Evolutionary conservation across 2,888 invertebrate species (phyloP), one percentile per base, ranked within the genome.

Genomic region (Aphrophora alni): DNA sequence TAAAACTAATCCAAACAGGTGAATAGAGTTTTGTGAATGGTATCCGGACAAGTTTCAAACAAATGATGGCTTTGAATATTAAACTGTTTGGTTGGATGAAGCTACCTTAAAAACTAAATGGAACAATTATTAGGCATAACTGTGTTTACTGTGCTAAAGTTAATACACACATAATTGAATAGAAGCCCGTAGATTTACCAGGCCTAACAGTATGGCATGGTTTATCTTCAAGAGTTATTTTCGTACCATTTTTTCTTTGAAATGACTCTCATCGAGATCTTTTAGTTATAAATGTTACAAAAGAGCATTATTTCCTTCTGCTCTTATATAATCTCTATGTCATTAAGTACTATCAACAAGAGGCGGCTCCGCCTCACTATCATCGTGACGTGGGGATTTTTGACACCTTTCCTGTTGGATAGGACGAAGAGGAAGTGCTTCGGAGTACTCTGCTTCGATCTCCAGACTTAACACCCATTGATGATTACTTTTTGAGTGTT

Each of bases 11-110:
- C 71, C 27, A 27, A 21, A 27, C 7, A 71, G 27, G 17, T 12
- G 27, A 26, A 24, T 71, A 25, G 17, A 71, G 71, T 71, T 27
- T 26, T 71, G 71, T 71, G 71, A 75, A 51, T 59, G 51, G 59
- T 75, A 25, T 51, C 75, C 4, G 26, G 59, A 25, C 44, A 75
- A 25, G 59, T 51, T 25, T n/a, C 26, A 7, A 25, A 17, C 44
- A 75, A 75, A 51, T 59, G 7, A 75, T 51, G 27, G 51, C 8
- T 75, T 59, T 33, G 8, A 8, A 14, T 2, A 44, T 44, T 10
- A 51, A 75, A 75, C 26, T 71, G 71, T 71, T 71, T 71, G 27
- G 71, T 71, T 14, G 8, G 71, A 71, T 71, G 71, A 71, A 71
- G n/a, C 71, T 4, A 71, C 26, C 4, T 71, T 71, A 7, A 26